Percentiles rank a stretch among this genome's conserved stretches.
These are phyloP conservation scores for Cottus gobio DNA, from an alignment of 2,113 vertebrate species.

Conservation along the genomic window DNA sequence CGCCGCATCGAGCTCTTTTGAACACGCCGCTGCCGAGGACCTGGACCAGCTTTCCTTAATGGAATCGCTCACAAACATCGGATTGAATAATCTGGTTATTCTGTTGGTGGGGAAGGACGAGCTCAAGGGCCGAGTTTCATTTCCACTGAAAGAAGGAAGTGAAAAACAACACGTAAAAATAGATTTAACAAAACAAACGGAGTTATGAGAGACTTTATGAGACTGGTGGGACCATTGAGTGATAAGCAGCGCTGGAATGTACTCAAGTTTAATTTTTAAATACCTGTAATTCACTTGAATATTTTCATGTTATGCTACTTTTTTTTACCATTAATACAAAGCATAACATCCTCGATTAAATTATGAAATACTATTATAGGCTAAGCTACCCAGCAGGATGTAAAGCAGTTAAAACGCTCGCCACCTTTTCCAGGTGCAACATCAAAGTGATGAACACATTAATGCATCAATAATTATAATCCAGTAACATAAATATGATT, in stretches of 20 bases:
- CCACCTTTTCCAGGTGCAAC: background rate
- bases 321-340: background rate
- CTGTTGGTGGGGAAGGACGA: background rate
- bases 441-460: background rate
- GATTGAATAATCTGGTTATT: background rate
- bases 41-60: slow-evolving; percentile 7
- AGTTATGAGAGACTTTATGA: background rate
- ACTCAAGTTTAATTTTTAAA: background rate
- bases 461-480: background rate
- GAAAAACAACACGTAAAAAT: background rate
- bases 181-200: background rate
- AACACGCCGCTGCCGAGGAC: background rate
- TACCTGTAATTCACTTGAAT: background rate
- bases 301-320: background rate
- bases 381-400: background rate
- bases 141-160: background rate
- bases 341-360: background rate
- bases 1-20: slow-evolving; percentile 1
- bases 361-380: background rate
- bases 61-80: background rate
- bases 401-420: background rate
- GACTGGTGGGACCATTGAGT: background rate
- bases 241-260: background rate
- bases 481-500: background rate
- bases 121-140: slow-evolving; percentile 2